Conservation (phyloP, 2,797 vertebrate genomes). For the Alectoris magna region DNA sequence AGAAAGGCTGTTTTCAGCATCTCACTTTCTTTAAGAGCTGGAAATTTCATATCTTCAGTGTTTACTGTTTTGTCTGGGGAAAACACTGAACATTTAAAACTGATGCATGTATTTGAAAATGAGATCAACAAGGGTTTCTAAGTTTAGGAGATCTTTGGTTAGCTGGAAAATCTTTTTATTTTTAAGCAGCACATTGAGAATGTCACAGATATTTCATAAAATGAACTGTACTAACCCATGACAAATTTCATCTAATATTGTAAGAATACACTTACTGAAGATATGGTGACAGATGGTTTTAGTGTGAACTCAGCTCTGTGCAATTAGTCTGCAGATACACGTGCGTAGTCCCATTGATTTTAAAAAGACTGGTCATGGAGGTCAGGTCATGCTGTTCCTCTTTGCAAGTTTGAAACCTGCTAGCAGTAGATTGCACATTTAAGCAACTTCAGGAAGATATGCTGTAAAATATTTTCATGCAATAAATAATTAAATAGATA, state of each 20-base stretch:
- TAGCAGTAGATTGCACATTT: neutral
- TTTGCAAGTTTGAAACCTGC: neutral
- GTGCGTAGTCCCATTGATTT: neutral
- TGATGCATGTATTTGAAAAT: slow-evolving; percentile 8
- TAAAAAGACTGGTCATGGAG: neutral
- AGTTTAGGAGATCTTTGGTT: slow-evolving; percentile 2
- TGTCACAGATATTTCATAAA: neutral
- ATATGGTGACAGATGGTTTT: neutral
- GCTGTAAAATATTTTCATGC: neutral
- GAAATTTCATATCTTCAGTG: slow-evolving; percentile 37
- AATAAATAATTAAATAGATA: neutral
- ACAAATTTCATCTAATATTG: neutral
- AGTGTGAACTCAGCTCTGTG: neutral
- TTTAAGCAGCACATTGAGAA: neutral
- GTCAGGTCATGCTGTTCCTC: neutral
- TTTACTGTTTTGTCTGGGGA: slow-evolving; percentile 57
- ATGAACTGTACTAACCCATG: rapidly evolving
- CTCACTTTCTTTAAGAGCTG: slow-evolving; percentile 30
- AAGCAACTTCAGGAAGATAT: neutral
- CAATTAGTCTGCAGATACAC: neutral
- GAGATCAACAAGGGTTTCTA: neutral
- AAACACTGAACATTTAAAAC: slow-evolving; percentile 28
- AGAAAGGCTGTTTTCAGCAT: slow-evolving; percentile 10
- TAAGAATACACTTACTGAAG: neutral
- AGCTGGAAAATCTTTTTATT: neutral